Conservation (phyloP, 2,888 invertebrate genomes). For the Aspidiotus destructor region DNA sequence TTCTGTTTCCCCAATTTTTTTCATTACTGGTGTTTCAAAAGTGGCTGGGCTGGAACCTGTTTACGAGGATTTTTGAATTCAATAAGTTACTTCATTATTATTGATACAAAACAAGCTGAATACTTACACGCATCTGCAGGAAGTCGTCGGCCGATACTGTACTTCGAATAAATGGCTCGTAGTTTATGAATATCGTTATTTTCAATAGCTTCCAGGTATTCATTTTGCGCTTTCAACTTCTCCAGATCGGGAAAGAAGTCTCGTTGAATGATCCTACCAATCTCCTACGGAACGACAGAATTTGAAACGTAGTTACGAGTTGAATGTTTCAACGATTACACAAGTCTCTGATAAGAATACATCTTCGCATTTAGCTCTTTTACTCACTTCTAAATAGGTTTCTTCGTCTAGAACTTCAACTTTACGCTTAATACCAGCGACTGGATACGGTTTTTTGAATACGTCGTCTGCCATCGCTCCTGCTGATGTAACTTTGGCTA, state of each 20-base stretch:
- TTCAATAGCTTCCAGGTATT: constrained; percentile 82
- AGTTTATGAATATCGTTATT: constrained; percentile 79
- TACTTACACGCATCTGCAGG: constrained; percentile 52
- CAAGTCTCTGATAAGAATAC: background rate
- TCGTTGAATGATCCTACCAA: constrained; percentile 90
- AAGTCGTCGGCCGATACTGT: constrained; percentile 57
- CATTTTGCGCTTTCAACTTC: constrained; percentile 82
- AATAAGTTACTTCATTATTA: background rate
- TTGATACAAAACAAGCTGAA: background rate
- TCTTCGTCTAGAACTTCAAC: constrained; percentile 29
- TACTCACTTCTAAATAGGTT: constrained; percentile 23
- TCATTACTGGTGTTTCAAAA: constrained; percentile 70
- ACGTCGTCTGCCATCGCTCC: constrained; percentile 3
- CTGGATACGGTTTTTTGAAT: constrained; percentile 30
- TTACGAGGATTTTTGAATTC: background rate
- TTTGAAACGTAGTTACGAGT: background rate
- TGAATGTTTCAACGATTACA: background rate
- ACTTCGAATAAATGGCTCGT: constrained; percentile 76
- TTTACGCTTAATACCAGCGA: constrained; percentile 16
- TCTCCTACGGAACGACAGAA: constrained; percentile 49
- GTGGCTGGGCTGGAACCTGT: constrained; percentile 73
- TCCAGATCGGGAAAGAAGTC: constrained; percentile 96
- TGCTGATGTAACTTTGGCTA: no score
- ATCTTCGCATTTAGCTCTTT: background rate
- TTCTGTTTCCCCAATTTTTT: constrained; percentile 16